Percentiles rank a stretch among this genome's conserved stretches.
phyloP scores from a whole-genome alignment of 2,113 vertebrate genomes.

The Lepisosteus oculatus region DNA sequence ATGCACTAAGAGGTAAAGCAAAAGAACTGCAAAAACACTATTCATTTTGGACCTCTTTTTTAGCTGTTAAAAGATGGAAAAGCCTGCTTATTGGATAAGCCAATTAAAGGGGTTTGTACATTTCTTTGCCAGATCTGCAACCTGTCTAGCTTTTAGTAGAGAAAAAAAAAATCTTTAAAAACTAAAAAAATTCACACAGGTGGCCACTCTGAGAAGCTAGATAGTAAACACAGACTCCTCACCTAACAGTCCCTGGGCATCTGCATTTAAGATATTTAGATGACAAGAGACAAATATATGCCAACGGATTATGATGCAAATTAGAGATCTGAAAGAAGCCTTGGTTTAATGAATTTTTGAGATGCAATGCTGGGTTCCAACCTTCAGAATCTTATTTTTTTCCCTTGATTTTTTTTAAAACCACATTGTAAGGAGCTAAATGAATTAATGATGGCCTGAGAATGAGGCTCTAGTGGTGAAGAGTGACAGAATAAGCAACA shows the following conservation, averaged over 20 bases:
- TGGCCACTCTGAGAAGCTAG: background rate
- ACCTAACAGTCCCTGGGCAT: background rate
- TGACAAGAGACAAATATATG: background rate
- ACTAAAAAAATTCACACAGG: no score
- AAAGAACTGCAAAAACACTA: no score
- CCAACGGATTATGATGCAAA: slow-evolving; percentile 19
- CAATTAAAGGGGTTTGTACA: no score
- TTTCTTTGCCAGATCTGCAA: no score
- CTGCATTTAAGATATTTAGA: background rate
- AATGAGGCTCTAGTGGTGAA: background rate
- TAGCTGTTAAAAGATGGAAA: no score
- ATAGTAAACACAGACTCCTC: background rate
- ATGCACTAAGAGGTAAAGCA: no score
- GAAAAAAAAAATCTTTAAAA: no score
- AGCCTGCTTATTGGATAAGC: no score
- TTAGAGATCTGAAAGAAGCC: slow-evolving; percentile 3
- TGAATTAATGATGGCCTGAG: slow-evolving; percentile 11
- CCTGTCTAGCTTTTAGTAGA: no score
- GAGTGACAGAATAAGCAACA: background rate
- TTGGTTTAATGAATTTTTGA: slow-evolving; percentile 1
- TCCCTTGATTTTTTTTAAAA: no score
- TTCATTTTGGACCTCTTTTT: no score
- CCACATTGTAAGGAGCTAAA: background rate
- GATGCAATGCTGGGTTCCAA: background rate
- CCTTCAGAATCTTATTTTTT: background rate